These are phyloP conservation scores for Shinisaurus crocodilurus DNA, from an alignment of 2,113 vertebrate genomes.

Conservation along the genomic window DNA sequence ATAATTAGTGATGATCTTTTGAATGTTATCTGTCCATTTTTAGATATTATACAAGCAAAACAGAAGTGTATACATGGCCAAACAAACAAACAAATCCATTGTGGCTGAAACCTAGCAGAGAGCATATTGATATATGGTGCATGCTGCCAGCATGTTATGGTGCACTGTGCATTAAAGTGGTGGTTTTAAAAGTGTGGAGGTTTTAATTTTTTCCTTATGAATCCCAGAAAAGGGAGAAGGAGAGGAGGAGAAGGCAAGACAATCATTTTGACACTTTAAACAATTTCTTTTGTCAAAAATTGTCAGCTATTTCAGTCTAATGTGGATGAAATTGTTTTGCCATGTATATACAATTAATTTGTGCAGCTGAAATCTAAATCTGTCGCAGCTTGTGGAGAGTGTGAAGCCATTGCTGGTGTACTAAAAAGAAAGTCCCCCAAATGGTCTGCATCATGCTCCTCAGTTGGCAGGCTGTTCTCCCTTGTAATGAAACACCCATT, in stretches of 20 bases:
- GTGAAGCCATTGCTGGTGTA: rapidly evolving
- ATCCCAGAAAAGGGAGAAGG: neutral
- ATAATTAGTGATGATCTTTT: conserved; percentile 21
- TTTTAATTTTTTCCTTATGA: conserved; percentile 4
- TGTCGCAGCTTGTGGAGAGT: rapidly evolving
- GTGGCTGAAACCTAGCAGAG: neutral
- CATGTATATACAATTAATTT: neutral
- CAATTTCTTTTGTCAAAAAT: conserved; percentile 13
- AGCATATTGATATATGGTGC: conserved; percentile 2
- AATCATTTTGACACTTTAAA: neutral
- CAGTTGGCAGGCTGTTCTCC: neutral
- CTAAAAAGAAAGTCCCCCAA: neutral
- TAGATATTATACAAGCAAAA: conserved; percentile 19
- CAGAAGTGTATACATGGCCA: neutral
- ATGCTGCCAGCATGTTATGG: neutral
- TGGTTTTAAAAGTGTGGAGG: neutral
- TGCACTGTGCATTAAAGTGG: conserved; percentile 14
- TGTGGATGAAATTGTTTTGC: neutral
- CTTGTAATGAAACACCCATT: neutral
- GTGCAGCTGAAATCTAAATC: neutral
- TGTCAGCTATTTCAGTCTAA: neutral
- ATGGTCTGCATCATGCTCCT: neutral
- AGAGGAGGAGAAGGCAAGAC: neutral
- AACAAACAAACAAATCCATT: neutral
- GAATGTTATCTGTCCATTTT: neutral